Conservation (phyloP, 2,113 vertebrate species). For the Myotis yumanensis region DNA sequence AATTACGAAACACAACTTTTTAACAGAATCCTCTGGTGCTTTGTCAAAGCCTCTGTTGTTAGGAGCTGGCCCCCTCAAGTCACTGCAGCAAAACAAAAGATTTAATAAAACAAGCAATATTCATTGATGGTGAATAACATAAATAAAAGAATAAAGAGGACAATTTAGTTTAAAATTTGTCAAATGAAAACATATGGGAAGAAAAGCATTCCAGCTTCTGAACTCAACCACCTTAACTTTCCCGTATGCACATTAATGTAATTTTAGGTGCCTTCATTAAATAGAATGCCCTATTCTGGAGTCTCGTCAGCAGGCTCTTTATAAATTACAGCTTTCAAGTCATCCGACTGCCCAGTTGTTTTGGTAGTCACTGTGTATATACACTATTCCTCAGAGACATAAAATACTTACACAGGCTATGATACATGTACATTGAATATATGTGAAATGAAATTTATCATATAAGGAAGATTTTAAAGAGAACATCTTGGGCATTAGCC, state of each 20-base stretch:
- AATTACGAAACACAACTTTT: slow-evolving; percentile 93
- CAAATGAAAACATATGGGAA: slow-evolving; percentile 71
- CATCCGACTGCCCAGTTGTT: background rate
- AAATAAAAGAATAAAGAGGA: slow-evolving; percentile 74
- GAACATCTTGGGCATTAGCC: background rate
- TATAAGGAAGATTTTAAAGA: slow-evolving; percentile 37
- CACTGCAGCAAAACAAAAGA: slow-evolving; percentile 87
- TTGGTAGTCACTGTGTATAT: background rate
- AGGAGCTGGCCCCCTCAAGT: slow-evolving; percentile 84
- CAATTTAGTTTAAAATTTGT: slow-evolving; percentile 70
- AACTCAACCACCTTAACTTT: background rate
- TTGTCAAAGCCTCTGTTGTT: slow-evolving; percentile 89
- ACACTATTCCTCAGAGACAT: background rate
- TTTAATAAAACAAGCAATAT: slow-evolving; percentile 86
- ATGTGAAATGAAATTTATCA: slow-evolving; percentile 30
- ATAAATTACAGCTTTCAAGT: slow-evolving; percentile 14
- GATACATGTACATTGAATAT: background rate
- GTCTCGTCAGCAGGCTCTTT: slow-evolving; percentile 11
- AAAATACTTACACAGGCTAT: background rate
- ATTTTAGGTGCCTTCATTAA: background rate
- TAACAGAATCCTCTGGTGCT: slow-evolving; percentile 92
- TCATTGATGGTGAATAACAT: slow-evolving; percentile 80
- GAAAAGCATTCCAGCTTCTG: background rate
- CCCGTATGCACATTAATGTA: background rate
- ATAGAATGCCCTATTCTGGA: background rate